Conservation (phyloP, 1,140 invertebrate species). For the Gonioctena quinquepunctata region DNA sequence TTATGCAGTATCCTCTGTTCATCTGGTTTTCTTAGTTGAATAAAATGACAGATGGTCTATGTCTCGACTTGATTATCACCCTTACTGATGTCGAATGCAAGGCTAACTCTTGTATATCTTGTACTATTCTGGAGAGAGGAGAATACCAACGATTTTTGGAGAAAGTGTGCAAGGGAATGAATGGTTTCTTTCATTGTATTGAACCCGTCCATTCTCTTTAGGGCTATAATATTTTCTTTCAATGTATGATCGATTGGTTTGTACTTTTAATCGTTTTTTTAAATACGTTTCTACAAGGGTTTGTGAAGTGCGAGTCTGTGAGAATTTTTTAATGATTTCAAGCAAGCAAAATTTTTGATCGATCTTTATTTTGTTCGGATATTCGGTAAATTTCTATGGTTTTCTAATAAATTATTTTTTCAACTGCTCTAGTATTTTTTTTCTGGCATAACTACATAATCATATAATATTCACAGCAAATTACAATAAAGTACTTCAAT, state of each 20-base stretch:
- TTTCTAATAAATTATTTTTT: too few species aligned
- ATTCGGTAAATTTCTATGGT: too few species aligned
- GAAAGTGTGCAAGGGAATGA: not conserved
- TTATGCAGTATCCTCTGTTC: not conserved
- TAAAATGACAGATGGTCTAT: not conserved
- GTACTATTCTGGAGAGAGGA: not conserved
- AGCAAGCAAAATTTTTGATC: constrained; percentile 7
- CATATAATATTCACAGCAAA: too few species aligned
- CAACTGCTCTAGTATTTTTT: too few species aligned
- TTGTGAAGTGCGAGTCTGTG: constrained; percentile 2
- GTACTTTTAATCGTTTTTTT: constrained; percentile 22
- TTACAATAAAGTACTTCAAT: too few species aligned
- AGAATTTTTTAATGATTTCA: constrained; percentile 18
- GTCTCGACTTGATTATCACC: not conserved
- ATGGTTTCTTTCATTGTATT: constrained; percentile 18
- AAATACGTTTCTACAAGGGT: not conserved
- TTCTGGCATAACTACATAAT: too few species aligned
- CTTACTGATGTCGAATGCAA: too few species aligned
- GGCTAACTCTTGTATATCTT: too few species aligned
- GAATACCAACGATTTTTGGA: not conserved
- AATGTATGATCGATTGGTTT: constrained; percentile 12
- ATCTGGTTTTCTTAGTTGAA: not conserved
- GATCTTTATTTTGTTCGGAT: not conserved
- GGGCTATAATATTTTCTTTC: constrained; percentile 14
- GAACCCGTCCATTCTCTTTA: constrained; percentile 9